phyloP scores from a whole-genome alignment of 2,113 vertebrate species.

The Podilymbus podiceps region DNA sequence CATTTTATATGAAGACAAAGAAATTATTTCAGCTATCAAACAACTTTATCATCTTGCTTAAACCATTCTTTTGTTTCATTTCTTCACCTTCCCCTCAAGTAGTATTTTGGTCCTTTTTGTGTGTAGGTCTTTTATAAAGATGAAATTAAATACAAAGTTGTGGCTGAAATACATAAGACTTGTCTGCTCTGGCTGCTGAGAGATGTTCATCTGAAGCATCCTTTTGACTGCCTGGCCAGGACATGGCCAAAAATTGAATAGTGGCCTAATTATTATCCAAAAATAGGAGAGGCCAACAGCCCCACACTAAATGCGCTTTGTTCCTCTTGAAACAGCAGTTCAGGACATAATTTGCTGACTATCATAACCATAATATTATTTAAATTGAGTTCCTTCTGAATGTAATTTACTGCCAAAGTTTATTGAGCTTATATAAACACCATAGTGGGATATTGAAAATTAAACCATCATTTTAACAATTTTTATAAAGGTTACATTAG shows the following conservation, averaged over 20 bases:
- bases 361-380: slow-evolving; percentile 39
- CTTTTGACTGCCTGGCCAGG: not conserved
- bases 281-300: slow-evolving; percentile 1
- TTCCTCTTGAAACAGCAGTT: not conserved
- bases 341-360: slow-evolving; percentile 22
- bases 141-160: not conserved
- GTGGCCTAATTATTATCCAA: not conserved
- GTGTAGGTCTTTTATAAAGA: not conserved
- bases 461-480: slow-evolving; percentile 71
- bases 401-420: slow-evolving; percentile 34
- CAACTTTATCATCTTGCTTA: not conserved
- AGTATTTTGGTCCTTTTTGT: not conserved
- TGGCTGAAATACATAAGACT: not conserved
- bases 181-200: not conserved
- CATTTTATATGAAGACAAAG: not conserved
- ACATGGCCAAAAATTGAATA: not conserved
- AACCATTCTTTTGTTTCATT: not conserved
- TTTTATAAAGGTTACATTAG: slow-evolving; percentile 73
- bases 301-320: not conserved
- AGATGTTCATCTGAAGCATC: not conserved
- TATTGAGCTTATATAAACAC: slow-evolving; percentile 67
- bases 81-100: not conserved
- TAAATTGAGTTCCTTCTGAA: slow-evolving; percentile 20
- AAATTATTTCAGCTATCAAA: not conserved
- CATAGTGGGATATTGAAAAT: slow-evolving; percentile 65